Evolutionary conservation across 2,797 vertebrate genomes (phyloP), one percentile per base, ranked within the genome.

Genomic region (Ctenopoma multispine): DNA sequence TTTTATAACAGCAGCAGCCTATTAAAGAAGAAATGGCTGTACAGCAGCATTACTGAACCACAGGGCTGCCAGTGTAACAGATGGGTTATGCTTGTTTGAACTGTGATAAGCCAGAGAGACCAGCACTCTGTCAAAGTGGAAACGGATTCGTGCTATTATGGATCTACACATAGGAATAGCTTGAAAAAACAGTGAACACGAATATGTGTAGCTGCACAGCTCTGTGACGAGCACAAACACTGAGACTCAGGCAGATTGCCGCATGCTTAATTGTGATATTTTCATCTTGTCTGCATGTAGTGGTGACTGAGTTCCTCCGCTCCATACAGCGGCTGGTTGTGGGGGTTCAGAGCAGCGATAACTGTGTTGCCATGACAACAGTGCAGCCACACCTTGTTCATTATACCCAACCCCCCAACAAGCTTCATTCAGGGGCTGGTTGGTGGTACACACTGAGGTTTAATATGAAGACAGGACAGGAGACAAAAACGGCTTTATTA

Each of bases 321-420:
- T 15, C 46, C 11, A 21, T 36, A 57, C 44, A 53, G 29, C 43
- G 61, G 48, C 64, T 71, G 76, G 71, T 75, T 69, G 80, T 81
- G 60, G 40, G 53, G 62, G 50, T 80, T 87, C 81, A 89, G 74
- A 79, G 47, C 72, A 63, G 60, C 20, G 63, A 74, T 83, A 74
- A 88, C 80, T 83, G 74, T 73, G 87, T 91, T 92, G 75, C 89
- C 84, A 91, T 90, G 88, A 88, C 90, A 89, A 92, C 90, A 80
- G 72, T 12, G 46, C 88, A 87, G 65, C 83, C 88, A 87, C 89
- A 86, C 87, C 89, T 79, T 72, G 64, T 77, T 72, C 77, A 24
- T 71, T 65, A 21, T 57, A 34, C 83, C 81, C 82, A 82, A 81
- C 80, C 86, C 77, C 80, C 79, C 79, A 81, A 61, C 77, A 49